A percentile compares a stretch with the other conserved stretches of the same genome.
phyloP scores from a whole-genome alignment of 2,797 vertebrate species.

The Tapirus indicus region DNA sequence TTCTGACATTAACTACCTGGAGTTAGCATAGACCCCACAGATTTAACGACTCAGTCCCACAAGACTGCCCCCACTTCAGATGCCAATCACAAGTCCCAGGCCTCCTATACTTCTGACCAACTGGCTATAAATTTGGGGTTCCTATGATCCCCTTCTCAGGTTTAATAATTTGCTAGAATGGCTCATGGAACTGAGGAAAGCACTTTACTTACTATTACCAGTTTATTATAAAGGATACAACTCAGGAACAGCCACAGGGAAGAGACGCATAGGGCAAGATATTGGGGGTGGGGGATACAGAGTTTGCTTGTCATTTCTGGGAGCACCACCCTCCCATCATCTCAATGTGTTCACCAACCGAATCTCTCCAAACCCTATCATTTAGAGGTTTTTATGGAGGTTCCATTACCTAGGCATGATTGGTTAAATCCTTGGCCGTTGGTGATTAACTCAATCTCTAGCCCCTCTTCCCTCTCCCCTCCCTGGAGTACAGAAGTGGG shows the following conservation, averaged over 20 bases:
- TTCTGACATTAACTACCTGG: neutral
- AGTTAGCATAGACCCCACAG: neutral
- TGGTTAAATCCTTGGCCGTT: neutral
- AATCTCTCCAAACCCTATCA: neutral
- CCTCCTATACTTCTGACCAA: neutral
- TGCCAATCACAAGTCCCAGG: neutral
- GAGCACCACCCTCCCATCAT: neutral
- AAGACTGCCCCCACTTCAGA: neutral
- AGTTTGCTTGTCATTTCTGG: neutral
- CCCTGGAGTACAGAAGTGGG: neutral
- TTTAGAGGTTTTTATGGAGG: neutral
- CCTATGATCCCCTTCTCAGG: neutral
- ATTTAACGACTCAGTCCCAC: neutral
- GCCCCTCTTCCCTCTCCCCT: neutral
- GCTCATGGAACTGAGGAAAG: neutral
- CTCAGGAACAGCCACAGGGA: neutral
- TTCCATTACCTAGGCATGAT: neutral
- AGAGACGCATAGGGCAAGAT: neutral
- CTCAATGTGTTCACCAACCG: neutral
- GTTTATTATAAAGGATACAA: neutral
- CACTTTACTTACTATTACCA: neutral
- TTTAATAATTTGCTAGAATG: neutral
- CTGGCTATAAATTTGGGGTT: neutral
- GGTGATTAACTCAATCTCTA: neutral
- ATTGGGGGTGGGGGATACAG: neutral